These are phyloP conservation scores for Leptinotarsa defecta DNA, from an alignment of 1,140 invertebrate species.

Conservation along the genomic window DNA sequence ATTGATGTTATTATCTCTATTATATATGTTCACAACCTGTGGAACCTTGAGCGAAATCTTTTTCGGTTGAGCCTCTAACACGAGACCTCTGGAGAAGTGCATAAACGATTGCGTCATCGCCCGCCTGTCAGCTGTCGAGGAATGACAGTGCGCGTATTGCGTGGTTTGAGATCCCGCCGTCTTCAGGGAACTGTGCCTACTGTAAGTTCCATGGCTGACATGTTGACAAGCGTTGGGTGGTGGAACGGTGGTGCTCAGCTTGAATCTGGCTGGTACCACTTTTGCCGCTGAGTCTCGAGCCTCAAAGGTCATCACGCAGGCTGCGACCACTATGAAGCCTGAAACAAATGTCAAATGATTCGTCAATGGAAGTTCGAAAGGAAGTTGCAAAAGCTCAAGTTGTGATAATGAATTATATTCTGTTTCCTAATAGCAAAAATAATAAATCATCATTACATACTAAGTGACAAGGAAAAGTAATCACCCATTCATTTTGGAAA, in stretches of 20 bases:
- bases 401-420: too few relatives aligned
- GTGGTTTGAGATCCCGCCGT: constrained; percentile 44
- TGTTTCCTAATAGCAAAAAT: too few relatives aligned
- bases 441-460: too few relatives aligned
- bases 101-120: constrained; percentile 72
- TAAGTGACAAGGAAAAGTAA: too few relatives aligned
- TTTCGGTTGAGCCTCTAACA: constrained; percentile 39
- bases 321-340: constrained; percentile 91
- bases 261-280: constrained; percentile 77
- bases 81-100: constrained; percentile 70
- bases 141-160: constrained; percentile 43
- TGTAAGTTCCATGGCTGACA: constrained; percentile 34
- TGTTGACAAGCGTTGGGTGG: constrained; percentile 33
- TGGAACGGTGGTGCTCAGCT: constrained; percentile 60
- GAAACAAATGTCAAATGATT: constrained; percentile 33
- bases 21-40: constrained; percentile 34
- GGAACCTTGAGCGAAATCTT: constrained; percentile 42
- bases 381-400: too few relatives aligned
- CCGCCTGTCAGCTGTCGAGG: constrained; percentile 57
- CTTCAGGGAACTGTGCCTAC: constrained; percentile 45
- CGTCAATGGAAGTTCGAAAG: too few relatives aligned
- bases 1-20: too few relatives aligned
- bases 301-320: constrained; percentile 94
- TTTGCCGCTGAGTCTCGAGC: constrained; percentile 85
- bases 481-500: too few relatives aligned